Conservation (phyloP, 2,797 vertebrate species). For the Iguana delicatissima region DNA sequence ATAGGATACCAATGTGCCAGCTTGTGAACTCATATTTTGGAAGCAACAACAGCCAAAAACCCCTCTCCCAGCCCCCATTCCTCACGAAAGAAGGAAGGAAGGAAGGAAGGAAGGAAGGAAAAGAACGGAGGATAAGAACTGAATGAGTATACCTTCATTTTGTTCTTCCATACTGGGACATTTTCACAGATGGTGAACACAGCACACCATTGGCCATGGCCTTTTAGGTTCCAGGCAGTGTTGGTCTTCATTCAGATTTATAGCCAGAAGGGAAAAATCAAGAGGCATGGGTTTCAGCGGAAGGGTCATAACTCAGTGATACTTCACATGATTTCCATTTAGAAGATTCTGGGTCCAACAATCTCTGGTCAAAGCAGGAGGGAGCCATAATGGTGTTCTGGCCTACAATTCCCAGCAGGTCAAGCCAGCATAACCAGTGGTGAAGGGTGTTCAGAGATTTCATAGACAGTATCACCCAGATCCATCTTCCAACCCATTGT, state of each 20-base stretch:
- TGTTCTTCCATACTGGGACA: neutral
- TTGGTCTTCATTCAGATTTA: neutral
- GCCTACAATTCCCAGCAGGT: too few relatives aligned
- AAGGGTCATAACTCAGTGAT: neutral
- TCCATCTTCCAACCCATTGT: too few relatives aligned
- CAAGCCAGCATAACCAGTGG: too few relatives aligned
- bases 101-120: too few relatives aligned
- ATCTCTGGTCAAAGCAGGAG: neutral
- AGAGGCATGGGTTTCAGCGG: neutral
- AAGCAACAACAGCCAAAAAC: neutral
- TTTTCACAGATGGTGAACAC: neutral
- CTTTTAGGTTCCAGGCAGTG: neutral
- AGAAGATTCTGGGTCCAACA: neutral
- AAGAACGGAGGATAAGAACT: neutral
- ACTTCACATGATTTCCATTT: neutral
- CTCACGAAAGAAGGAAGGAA: neutral
- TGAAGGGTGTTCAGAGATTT: too few relatives aligned
- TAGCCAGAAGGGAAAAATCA: neutral
- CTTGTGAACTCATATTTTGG: neutral
- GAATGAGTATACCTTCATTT: neutral
- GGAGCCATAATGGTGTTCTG: too few relatives aligned
- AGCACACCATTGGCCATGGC: neutral
- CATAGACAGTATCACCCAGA: too few relatives aligned
- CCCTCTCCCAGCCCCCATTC: neutral
- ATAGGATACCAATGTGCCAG: neutral